A percentile compares a stretch with the other conserved stretches of the same genome.
phyloP scores from a whole-genome alignment of 2,797 vertebrate genomes.

The Pangasius sanitwongsei region DNA sequence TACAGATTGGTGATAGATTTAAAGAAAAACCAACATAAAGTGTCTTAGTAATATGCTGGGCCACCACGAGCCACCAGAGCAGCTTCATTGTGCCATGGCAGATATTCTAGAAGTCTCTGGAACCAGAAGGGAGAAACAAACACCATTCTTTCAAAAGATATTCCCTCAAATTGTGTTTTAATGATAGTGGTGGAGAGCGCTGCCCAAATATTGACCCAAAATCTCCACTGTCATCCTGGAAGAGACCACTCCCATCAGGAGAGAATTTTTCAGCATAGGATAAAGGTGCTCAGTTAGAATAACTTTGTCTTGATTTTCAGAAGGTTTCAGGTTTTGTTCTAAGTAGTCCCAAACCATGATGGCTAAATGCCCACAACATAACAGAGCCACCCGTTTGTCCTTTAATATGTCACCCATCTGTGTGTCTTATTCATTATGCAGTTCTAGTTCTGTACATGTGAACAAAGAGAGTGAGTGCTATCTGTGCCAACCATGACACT shows the following conservation, averaged over 20 bases:
- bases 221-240: not conserved
- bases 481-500: not conserved
- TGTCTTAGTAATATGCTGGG: not conserved
- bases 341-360: not conserved
- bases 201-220: not conserved
- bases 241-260: not conserved
- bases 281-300: not conserved
- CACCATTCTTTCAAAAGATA: not conserved
- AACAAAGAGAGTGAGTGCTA: not conserved
- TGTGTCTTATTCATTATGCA: not conserved
- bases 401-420: not conserved
- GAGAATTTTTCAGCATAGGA: not conserved
- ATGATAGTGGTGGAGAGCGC: not conserved
- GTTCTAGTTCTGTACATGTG: not conserved
- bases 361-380: not conserved
- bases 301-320: not conserved
- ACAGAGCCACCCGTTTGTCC: not conserved
- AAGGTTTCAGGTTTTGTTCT: not conserved
- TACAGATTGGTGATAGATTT: constrained; percentile 26
- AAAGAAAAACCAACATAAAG: not conserved
- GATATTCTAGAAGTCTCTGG: not conserved
- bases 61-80: not conserved
- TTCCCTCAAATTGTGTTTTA: not conserved
- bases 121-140: not conserved
- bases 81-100: not conserved